These are phyloP conservation scores for Parascotia fuliginaria DNA, from an alignment of 2,888 invertebrate species.

Conservation along the genomic window DNA sequence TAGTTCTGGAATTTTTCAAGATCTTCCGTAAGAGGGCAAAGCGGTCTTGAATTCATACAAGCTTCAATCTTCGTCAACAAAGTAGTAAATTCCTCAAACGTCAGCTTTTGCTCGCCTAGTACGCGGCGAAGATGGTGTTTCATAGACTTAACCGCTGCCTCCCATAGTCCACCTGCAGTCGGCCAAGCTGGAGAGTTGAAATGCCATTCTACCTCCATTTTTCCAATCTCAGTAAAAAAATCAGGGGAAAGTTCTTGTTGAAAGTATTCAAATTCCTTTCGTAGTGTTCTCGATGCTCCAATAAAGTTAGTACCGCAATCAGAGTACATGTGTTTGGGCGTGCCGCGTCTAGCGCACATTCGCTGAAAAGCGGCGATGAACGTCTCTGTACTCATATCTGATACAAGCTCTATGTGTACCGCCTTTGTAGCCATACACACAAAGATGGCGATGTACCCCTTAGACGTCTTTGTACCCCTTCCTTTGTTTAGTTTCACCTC, in stretches of 20 bases:
- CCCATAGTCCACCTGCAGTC: too few relatives aligned
- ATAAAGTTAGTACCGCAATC: constrained; percentile 20
- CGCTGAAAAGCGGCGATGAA: constrained; percentile 15
- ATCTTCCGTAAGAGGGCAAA: not conserved
- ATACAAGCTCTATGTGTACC: too few relatives aligned
- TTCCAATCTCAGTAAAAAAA: too few relatives aligned
- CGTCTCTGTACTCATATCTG: constrained; percentile 12
- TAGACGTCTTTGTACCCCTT: constrained; percentile 3
- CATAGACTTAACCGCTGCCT: too few relatives aligned
- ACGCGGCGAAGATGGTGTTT: not conserved
- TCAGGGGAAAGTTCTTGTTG: too few relatives aligned
- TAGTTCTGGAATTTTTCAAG: not conserved
- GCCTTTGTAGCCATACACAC: constrained; percentile 26
- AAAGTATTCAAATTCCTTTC: too few relatives aligned
- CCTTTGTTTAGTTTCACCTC: constrained; percentile 6
- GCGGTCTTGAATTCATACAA: not conserved
- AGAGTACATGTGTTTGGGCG: constrained; percentile 17
- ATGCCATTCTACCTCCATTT: too few relatives aligned
- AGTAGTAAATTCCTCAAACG: not conserved
- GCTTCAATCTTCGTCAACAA: not conserved
- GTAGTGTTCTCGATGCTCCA: constrained; percentile 3
- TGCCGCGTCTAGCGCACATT: constrained; percentile 13
- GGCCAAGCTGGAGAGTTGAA: too few relatives aligned
- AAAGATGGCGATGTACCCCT: constrained; percentile 18
- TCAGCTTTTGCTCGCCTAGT: not conserved